Conservation (phyloP, 2,797 vertebrate species). For the Sebastes hubbsi region DNA sequence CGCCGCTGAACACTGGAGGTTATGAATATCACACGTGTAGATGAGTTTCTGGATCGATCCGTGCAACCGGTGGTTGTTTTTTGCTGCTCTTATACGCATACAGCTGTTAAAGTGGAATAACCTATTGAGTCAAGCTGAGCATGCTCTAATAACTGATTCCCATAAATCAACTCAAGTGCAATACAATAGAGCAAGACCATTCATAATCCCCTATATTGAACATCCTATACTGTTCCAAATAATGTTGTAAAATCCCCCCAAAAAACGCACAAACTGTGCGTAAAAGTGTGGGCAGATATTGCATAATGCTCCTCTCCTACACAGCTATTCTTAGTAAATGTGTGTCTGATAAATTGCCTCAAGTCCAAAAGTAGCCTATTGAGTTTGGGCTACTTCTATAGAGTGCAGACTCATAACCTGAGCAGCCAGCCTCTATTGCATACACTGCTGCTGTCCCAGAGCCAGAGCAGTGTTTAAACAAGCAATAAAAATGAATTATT, state of each 20-base stretch:
- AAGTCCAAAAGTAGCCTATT: conserved; percentile 34
- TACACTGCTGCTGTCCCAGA: conserved; percentile 45
- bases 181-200: conserved; percentile 26
- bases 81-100: conserved; percentile 1
- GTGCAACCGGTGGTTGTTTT: conserved; percentile 60
- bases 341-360: conserved; percentile 26
- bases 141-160: conserved; percentile 42
- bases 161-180: conserved; percentile 54
- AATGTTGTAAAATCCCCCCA: not conserved
- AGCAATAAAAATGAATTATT: conserved; percentile 86
- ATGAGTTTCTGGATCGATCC: conserved; percentile 62
- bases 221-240: not conserved
- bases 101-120: not conserved
- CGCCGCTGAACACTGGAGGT: conserved; percentile 29
- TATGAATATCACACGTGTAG: conserved; percentile 40
- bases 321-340: conserved; percentile 26
- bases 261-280: not conserved
- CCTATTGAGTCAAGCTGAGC: conserved; percentile 23
- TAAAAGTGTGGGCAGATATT: conserved; percentile 1
- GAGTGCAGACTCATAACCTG: conserved; percentile 46
- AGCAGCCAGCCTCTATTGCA: conserved; percentile 39
- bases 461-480: conserved; percentile 76
- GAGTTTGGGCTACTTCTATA: conserved; percentile 47
- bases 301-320: not conserved
- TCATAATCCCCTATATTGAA: conserved; percentile 44